Base-by-base conservation (phyloP, 2,113 vertebrate species). In the Camelus bactrianus region DNA sequence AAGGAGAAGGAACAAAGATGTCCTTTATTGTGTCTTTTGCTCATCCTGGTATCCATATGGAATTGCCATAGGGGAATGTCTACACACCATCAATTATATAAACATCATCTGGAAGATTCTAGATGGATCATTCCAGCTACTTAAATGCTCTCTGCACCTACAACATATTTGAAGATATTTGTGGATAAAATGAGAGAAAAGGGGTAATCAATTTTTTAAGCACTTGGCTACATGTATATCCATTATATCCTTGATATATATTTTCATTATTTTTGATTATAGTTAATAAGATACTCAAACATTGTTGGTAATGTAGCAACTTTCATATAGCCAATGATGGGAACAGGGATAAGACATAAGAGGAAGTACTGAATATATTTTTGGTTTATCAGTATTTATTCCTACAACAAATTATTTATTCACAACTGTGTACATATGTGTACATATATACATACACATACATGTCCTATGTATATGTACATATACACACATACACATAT, bases 111-210 rank as follows among this genome's bases (percentile, higher is more conserved):
- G 73, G 24, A 77, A 89, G 62, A 42, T 22, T 76, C 58, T 28
- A 7, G 14, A 9, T 77, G 58, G 48, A 67, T 86, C 48, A 38
- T 79, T 77, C 28, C 14, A 86, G 62, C 9, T 42, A 77, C 17
- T 80, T 91, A 87, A 97, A 62, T 67, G 17, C 28, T 80, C 42
- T 89, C 77, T 82, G 73, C 50, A 85, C 10, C 56, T 38, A 62
- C 12, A 87, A 67, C 80, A 50, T n/a, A 69, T 26, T 20, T 65
- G 22, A 79, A 85, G 92, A 77, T 80, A 60, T 32, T 87, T 95
- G 16, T 62, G 48, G 28, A 46, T 79, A 69, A 90, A 92, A 94
- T 86, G 56, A 94, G 32, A 64, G 32, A 76, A 82, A 81, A 56
- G 8, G 26, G 22, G 0, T 24, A 42, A 79, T 20, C 2, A 87